These are phyloP conservation scores for Bradypus variegatus DNA, from an alignment of 2,797 vertebrate genomes.

Conservation along the genomic window DNA sequence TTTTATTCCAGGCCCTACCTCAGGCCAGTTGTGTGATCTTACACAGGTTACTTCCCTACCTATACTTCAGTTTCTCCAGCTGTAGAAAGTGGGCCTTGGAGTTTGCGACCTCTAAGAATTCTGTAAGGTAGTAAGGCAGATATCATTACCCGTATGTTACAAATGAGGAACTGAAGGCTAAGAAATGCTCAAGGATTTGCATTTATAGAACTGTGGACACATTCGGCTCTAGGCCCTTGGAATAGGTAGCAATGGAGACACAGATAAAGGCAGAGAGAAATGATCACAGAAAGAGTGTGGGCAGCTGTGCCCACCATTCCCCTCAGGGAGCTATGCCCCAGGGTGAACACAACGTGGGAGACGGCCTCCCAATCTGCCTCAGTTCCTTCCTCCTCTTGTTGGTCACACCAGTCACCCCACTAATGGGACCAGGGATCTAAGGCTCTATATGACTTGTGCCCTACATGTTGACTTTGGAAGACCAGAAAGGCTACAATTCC, in stretches of 20 bases:
- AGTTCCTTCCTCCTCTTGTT: not conserved
- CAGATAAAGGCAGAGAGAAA: not conserved
- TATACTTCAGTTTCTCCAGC: not conserved
- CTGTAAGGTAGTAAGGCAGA: not conserved
- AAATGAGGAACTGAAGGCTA: not conserved
- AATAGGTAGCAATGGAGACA: not conserved
- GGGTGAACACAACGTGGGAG: accelerated
- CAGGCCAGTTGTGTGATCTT: not conserved
- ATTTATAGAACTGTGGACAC: not conserved
- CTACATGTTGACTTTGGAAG: too few relatives aligned
- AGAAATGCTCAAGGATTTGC: not conserved
- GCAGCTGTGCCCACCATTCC: not conserved
- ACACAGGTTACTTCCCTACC: not conserved
- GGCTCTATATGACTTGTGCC: not conserved
- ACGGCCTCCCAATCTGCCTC: not conserved
- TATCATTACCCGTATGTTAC: not conserved
- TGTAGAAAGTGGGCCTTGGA: not conserved
- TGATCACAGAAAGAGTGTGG: too few relatives aligned
- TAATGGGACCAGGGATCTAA: not conserved
- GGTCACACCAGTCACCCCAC: not conserved
- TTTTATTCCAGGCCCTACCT: not conserved
- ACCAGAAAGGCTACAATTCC: too few relatives aligned
- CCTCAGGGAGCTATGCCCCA: not conserved
- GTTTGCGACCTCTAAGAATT: not conserved
- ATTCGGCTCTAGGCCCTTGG: not conserved